Evolutionary conservation across 2,113 vertebrate genomes (phyloP), one percentile per base, ranked within the genome.

Genomic region (Phalacrocorax carbo): DNA sequence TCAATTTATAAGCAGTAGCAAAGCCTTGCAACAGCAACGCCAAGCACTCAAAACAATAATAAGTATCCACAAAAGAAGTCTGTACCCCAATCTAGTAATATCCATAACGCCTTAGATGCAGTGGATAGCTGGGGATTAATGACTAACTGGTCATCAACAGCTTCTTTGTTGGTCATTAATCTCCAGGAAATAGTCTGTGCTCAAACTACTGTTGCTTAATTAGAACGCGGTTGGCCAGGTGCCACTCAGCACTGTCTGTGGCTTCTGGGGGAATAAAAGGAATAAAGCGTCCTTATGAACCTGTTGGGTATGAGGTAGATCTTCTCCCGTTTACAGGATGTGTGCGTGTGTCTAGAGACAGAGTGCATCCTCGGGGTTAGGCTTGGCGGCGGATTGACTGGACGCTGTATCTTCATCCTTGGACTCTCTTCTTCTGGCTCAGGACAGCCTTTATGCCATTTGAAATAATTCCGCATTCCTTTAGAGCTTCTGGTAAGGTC

Each of bases 141-240:
- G 91, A 64, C 77, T 93, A 58, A 80, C 86, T 87, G 90, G 71
- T 92, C 95, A 88, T 95, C 97, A 95, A 30, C 89, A 25, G 48
- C 84, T 86, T 94, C 95, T 80, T 93, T 93, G 81, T 11, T 94
- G 89, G 93, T 80, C 93, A 88, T 96, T 97, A 97, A 95, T 97
- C 86, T 95, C 93, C 89, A 96, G 95, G 95, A 97, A 96, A 64
- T 30, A 90, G 73, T 38, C 93, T 73, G 40, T 85, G 70, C 70
- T 90, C 78, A 77, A 96, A 75, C 77, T 65, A 25, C 75, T 82
- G 16, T 42, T 57, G 89, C 83, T 95, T 94, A 94, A 96, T 97
- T 91, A 95, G 73, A 95, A 25, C 77, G 11, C 65, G 80, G 86
- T 76, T 87, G 92, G 86, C 44, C 86, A 69, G 83, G 93, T 92